Base-by-base conservation (phyloP, 2,888 invertebrate genomes). In the Nomada goodeniana region DNA sequence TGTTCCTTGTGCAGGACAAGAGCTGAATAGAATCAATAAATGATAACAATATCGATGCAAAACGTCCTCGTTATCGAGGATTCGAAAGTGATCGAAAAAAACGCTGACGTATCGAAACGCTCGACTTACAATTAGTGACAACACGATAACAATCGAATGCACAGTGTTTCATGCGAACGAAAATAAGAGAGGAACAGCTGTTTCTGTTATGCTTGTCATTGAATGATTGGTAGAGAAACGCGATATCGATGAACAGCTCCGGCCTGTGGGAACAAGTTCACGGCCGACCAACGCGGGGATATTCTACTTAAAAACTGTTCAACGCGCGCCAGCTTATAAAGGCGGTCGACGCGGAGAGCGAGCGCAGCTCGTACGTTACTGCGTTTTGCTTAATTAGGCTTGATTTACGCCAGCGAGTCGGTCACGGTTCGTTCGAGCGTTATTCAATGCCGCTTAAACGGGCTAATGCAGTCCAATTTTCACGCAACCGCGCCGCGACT, bases 311-410 rank as follows among this genome's bases (percentile, higher is more conserved):
- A 65, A 77, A 67, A 74, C 2, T 44, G 36, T 11, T 11, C n/a
- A n/a, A 26, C 23, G 26, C 13, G 29, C 23, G 20, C 4, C 2
- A 20, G 42, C 61, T n/a, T 42, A 29, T 11, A 36, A 53, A 15
- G n/a, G 20, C 60, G 61, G 4, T 64, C 10, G 44, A 9, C 5
- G 52, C 53, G 15, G 10, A n/a, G 20, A 15, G 57, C 13, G 57
- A 57, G 36, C 36, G 2, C 20, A 15, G 23, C 53, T 55, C 63
- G 61, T 69, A 47, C 29, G 61, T 69, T 61, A 44, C 69, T 23
- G 36, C 75, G 71, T 79, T 83, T 71, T 60, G 73, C 61, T 70
- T 76, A 78, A 78, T 78, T 78, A 78, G 55, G 50, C 53, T 68
- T 78, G 76, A 78, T 78, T 78, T 76, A 78, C 78, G 78, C 68